These are phyloP conservation scores for Harpagus bidentatus DNA, from an alignment of 2,113 vertebrate genomes.

Conservation along the genomic window DNA sequence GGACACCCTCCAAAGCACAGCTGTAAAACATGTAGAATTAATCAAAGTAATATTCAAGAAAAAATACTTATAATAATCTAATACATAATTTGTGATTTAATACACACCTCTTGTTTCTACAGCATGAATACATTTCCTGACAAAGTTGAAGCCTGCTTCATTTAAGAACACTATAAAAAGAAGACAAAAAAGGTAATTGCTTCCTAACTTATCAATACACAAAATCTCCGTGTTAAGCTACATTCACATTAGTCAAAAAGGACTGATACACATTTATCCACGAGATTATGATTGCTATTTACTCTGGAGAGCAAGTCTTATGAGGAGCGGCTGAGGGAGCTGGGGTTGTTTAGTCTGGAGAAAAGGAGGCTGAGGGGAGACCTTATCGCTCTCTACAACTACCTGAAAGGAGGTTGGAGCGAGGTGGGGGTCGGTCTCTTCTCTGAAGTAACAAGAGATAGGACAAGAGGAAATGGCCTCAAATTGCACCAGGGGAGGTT, in stretches of 20 bases:
- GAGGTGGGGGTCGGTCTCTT: rapidly evolving
- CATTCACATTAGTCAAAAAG: neutral
- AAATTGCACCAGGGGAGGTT: neutral
- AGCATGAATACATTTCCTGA: constrained; percentile 90
- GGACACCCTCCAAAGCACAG: neutral
- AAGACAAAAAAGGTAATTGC: neutral
- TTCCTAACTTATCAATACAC: neutral
- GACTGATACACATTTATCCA: neutral
- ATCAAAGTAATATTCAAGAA: neutral
- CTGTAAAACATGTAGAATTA: neutral
- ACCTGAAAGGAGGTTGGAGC: rapidly evolving
- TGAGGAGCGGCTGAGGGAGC: neutral
- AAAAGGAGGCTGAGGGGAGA: neutral
- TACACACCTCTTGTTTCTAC: constrained; percentile 87
- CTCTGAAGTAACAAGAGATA: neutral
- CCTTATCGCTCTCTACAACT: rapidly evolving
- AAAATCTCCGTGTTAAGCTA: neutral
- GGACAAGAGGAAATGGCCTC: neutral
- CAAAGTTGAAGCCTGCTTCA: constrained; percentile 96
- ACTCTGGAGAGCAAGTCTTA: no score
- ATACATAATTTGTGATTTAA: neutral
- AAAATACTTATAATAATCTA: neutral
- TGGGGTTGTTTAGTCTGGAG: neutral
- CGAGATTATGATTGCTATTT: neutral
- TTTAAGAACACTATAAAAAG: constrained; percentile 87